Conservation (phyloP, 2,113 vertebrate genomes). For the Craseonycteris thonglongyai region DNA sequence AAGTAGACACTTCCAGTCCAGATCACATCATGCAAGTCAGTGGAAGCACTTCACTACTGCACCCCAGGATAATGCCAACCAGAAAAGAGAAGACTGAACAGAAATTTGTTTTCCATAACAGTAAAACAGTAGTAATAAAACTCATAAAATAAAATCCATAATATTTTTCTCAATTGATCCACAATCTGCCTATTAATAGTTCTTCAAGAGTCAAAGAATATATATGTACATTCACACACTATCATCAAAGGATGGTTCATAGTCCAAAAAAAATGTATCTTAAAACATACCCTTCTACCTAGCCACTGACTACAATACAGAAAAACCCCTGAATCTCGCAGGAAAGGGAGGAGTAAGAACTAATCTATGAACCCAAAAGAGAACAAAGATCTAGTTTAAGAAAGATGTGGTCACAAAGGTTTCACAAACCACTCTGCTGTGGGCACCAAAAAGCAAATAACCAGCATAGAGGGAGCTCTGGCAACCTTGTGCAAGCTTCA, state of each 20-base stretch:
- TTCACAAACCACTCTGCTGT: slow-evolving; percentile 40
- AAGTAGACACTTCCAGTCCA: not conserved
- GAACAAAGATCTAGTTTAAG: slow-evolving; percentile 30
- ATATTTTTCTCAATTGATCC: slow-evolving; percentile 18
- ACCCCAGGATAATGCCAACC: not conserved
- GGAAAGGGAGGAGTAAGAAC: slow-evolving; percentile 44
- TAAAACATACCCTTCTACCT: not conserved
- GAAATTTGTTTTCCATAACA: not conserved
- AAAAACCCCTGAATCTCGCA: not conserved
- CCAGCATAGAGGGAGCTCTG: slow-evolving; percentile 58
- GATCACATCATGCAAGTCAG: not conserved
- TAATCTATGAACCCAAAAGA: slow-evolving; percentile 32
- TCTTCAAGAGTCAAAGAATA: slow-evolving; percentile 19
- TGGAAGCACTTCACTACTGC: not conserved
- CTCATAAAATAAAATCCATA: slow-evolving; percentile 18
- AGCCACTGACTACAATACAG: slow-evolving; percentile 18
- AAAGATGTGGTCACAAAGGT: slow-evolving; percentile 30
- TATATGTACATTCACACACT: not conserved
- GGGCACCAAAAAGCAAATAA: slow-evolving; percentile 59
- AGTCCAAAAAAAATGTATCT: not conserved
- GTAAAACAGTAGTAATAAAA: not conserved
- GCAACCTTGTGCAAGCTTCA: slow-evolving; percentile 72
- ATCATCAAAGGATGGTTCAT: not conserved
- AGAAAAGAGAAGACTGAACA: not conserved
- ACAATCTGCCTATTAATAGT: not conserved